Evolutionary conservation across 2,113 vertebrate species (phyloP), one percentile per base, ranked within the genome.

Genomic region (Barnardius zonarius): DNA sequence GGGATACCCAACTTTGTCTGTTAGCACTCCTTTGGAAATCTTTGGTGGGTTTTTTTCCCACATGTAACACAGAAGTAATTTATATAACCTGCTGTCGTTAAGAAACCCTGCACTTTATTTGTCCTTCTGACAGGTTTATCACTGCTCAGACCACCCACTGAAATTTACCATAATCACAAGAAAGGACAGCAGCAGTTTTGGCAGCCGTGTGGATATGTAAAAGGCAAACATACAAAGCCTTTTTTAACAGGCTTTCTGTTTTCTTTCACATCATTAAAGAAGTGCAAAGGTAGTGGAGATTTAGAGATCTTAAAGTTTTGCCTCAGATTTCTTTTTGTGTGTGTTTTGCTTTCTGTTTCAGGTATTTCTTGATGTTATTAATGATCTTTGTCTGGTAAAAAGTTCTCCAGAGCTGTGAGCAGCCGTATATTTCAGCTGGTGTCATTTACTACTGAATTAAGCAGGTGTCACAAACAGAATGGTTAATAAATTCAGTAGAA

Each of bases 1-100:
- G 22, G 6, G 44, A 46, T 67, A 12, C 30, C 5, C 30, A 86
- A 5, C 20, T 63, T 81, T 44, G 4, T 23, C 31, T 5, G 1
- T 41, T n/a, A 68, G 39, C 30, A 23, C 0, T 2, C 22, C 17
- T 72, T 13, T 0, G 0, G 11, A 64, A 3, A 0, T 10, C 70
- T 84, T 22, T 25, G 2, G 3, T 44, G 57, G 2, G 10, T 59
- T 35, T 59, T 54, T 92, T 88, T 73, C 49, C 43, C 22, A 39
- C 30, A 57, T 13, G 6, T 17, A 63, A 43, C 0, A 0, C 31
- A 33, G 30, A 66, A 51, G 15, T n/a, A 88, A 24, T 52, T 72
- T 86, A 28, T 2, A 8, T 61, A 44, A 13, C 28, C 7, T 61
- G 5, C 8, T 64, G 46, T 43, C 25, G 14, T 67, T 80, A 70